Evolutionary conservation across 2,797 vertebrate genomes (phyloP).

Genomic region (Bovichtus variegatus): DNA sequence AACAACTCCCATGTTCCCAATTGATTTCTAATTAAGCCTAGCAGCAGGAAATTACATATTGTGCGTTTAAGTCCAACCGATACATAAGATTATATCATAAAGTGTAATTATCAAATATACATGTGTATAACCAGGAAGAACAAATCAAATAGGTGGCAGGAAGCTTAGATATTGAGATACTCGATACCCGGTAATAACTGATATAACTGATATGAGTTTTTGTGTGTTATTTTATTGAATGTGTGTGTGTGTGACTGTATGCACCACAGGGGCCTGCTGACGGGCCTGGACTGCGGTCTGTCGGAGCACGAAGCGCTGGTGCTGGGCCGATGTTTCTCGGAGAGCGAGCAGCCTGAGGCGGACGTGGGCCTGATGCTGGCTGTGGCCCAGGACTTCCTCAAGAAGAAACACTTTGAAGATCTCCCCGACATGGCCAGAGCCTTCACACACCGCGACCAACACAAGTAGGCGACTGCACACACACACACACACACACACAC

Average conservation of each 20-base stretch:
- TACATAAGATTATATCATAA: too few relatives aligned
- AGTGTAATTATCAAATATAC: not conserved
- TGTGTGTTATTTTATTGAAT: not conserved
- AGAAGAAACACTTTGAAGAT: constrained; percentile 88
- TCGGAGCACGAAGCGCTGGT: constrained; percentile 91
- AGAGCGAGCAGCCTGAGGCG: constrained; percentile 63
- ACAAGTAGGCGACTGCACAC: constrained; percentile 80
- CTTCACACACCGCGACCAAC: constrained; percentile 85
- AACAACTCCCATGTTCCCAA: too few relatives aligned
- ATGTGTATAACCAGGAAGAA: not conserved
- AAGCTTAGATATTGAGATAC: not conserved
- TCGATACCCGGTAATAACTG: not conserved
- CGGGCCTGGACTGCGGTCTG: constrained; percentile 78
- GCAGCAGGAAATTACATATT: too few relatives aligned
- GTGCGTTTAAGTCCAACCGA: too few relatives aligned
- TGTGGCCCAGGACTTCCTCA: constrained; percentile 87
- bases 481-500: constrained; percentile 20
- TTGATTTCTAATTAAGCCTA: too few relatives aligned
- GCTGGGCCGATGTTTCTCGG: constrained; percentile 84
- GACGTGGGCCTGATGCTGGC: constrained; percentile 83
- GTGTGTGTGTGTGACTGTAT: not conserved
- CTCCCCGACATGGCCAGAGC: constrained; percentile 82
- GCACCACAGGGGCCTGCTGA: constrained; percentile 77
- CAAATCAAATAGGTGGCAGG: not conserved
- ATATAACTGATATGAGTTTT: not conserved